These are phyloP conservation scores for Sminthurides bifidus DNA, from an alignment of 1,140 invertebrate genomes.

Conservation along the genomic window DNA sequence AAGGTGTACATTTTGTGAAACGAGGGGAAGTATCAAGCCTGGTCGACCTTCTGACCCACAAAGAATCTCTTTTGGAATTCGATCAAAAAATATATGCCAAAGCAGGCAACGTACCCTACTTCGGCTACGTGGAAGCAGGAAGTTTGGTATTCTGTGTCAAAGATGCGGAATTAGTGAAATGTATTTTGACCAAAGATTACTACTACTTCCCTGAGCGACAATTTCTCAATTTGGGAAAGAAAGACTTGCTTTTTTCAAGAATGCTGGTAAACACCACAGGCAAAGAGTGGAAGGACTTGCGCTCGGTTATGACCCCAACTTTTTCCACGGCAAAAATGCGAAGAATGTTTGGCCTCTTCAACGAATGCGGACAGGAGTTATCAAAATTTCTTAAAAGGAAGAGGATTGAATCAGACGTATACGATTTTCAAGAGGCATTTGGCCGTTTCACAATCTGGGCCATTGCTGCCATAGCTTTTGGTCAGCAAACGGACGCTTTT, in stretches of 20 bases:
- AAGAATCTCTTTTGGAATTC: neutral
- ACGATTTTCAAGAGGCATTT: slow-evolving; percentile 21
- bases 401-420: neutral
- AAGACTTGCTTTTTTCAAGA: neutral
- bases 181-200: no score
- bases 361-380: neutral
- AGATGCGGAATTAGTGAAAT: slow-evolving; percentile 41
- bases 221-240: neutral
- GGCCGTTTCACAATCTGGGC: slow-evolving; percentile 44
- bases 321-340: slow-evolving; percentile 33
- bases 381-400: neutral
- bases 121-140: slow-evolving; percentile 36
- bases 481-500: slow-evolving; percentile 29
- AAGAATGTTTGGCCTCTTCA: slow-evolving; percentile 29
- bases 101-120: neutral
- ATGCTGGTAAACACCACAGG: slow-evolving; percentile 12
- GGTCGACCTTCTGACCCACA: neutral
- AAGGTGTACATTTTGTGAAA: neutral
- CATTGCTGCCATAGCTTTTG: slow-evolving; percentile 47
- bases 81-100: neutral
- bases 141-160: slow-evolving; percentile 40
- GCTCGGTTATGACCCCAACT: slow-evolving; percentile 32
- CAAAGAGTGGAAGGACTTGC: slow-evolving; percentile 29
- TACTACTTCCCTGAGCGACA: slow-evolving; percentile 30
- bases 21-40: neutral